Conservation (phyloP, 2,113 vertebrate species). For the Semnornis frantzii region DNA sequence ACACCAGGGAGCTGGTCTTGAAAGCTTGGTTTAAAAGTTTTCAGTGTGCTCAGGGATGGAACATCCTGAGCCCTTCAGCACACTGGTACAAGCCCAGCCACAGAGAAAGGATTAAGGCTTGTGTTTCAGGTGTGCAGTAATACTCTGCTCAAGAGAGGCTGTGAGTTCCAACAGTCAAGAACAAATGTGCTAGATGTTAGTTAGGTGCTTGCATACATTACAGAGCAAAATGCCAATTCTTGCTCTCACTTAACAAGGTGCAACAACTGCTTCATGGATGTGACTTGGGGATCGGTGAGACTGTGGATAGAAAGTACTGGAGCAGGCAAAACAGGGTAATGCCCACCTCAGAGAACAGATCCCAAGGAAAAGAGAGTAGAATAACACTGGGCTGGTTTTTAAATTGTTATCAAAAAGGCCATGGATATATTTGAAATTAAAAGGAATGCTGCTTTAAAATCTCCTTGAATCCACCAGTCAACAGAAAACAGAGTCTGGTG, state of each 20-base stretch:
- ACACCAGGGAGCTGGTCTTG: accelerated
- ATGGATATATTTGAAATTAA: neutral
- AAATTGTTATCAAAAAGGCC: neutral
- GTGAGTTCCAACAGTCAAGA: neutral
- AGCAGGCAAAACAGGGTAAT: neutral
- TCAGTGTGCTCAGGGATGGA: neutral
- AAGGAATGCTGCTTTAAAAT: neutral
- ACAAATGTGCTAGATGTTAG: neutral
- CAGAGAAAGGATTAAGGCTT: neutral
- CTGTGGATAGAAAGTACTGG: neutral
- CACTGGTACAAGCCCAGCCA: neutral
- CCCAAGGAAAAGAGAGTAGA: neutral
- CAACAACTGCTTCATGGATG: neutral
- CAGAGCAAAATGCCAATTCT: neutral
- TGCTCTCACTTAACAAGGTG: neutral
- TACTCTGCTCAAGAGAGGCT: neutral
- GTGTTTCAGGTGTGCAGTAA: neutral
- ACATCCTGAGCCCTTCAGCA: neutral
- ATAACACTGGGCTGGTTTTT: neutral
- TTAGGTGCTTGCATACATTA: neutral
- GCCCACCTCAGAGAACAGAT: neutral
- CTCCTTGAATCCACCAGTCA: neutral
- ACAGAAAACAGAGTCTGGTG: neutral
- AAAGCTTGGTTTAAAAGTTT: neutral
- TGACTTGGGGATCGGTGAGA: neutral